Conservation (phyloP, 2,797 vertebrate genomes). For the Gymnothorax reevesii region DNA sequence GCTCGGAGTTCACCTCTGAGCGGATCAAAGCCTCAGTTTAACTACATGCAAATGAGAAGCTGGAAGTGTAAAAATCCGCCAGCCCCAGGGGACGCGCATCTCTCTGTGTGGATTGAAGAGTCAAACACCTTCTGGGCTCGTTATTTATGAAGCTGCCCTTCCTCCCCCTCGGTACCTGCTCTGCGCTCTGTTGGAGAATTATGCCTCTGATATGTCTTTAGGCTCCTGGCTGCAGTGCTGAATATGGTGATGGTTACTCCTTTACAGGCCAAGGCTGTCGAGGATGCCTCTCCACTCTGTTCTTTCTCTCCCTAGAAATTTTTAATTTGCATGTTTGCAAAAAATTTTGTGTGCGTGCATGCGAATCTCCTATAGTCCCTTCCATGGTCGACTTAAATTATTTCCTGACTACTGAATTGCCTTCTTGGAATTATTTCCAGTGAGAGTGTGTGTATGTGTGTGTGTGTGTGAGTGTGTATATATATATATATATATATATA, state of each 20-base stretch:
- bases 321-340: not conserved
- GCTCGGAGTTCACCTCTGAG: not conserved
- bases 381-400: too few species aligned
- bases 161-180: constrained; percentile 21
- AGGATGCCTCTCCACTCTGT: not conserved
- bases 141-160: constrained; percentile 52
- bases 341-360: not conserved
- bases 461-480: too few species aligned
- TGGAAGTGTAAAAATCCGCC: constrained; percentile 16
- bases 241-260: not conserved
- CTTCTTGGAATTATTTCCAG: not conserved
- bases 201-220: not conserved
- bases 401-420: not conserved
- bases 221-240: not conserved
- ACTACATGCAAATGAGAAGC: constrained; percentile 42
- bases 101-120: constrained; percentile 19
- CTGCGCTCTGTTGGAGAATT: not conserved
- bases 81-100: constrained; percentile 33
- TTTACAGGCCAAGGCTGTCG: not conserved
- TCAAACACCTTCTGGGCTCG: constrained; percentile 41
- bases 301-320: not conserved
- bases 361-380: too few species aligned
- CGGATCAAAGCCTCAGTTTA: constrained; percentile 28
- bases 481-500: too few species aligned
- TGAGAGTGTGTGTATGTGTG: not conserved